A percentile compares a stretch with the other conserved stretches of the same genome.
phyloP scores from a whole-genome alignment of 23 tunicate genomes.

The Diplosoma virens region DNA sequence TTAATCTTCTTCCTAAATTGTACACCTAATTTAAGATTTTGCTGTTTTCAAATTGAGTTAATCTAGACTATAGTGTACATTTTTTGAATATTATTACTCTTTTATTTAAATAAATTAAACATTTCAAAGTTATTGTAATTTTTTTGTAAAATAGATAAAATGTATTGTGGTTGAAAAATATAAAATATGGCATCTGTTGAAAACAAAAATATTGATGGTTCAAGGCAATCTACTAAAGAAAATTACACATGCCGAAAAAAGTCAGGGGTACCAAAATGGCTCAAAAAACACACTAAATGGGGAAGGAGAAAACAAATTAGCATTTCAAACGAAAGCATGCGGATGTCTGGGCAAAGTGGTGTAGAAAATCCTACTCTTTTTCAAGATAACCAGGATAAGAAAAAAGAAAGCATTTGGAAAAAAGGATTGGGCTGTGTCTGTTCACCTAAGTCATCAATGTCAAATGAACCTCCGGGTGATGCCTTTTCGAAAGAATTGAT shows the following conservation, averaged over 20 bases:
- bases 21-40: too few species aligned
- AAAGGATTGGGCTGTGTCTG: conserved; percentile 45
- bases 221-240: not conserved
- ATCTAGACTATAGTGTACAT: too few species aligned
- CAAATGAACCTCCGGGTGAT: not conserved
- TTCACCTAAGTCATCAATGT: conserved; percentile 34
- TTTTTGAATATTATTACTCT: not conserved
- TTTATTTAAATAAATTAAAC: not conserved
- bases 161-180: too few species aligned
- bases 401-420: conserved; percentile 51
- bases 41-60: too few species aligned
- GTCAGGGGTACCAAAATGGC: conserved; percentile 45
- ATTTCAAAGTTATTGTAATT: not conserved
- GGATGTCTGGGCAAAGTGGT: not conserved
- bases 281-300: conserved; percentile 46
- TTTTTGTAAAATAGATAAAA: too few species aligned
- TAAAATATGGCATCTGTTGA: conserved; percentile 11
- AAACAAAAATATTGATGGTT: not conserved
- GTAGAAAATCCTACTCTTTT: too few species aligned
- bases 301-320: not conserved
- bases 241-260: conserved; percentile 21
- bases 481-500: not conserved
- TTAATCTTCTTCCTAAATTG: too few species aligned
- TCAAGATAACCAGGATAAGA: too few species aligned
- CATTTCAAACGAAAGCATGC: not conserved